A percentile compares a stretch with the other conserved stretches of the same genome.
Conservation (phyloP, 2,888 invertebrate species). For the Oligia fasciuncula region DNA sequence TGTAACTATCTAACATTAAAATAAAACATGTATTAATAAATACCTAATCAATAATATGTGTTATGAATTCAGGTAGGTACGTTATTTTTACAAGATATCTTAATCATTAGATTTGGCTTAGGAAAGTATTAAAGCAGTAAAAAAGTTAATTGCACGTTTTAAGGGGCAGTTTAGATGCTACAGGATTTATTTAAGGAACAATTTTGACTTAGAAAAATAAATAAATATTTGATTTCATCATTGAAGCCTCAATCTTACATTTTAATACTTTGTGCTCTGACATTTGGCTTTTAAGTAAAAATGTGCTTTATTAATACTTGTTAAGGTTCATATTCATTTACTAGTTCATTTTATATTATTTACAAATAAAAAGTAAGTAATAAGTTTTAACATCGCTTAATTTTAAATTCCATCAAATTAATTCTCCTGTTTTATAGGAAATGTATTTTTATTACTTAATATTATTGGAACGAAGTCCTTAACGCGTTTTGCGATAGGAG, state of each 20-base stretch:
- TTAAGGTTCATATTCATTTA: conserved; percentile 8
- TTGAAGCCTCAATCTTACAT: not conserved
- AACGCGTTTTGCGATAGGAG: not conserved
- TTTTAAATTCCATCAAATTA: conserved; percentile 16
- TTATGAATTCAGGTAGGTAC: not conserved
- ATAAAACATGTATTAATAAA: not conserved
- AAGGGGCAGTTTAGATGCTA: not conserved
- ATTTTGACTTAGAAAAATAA: conserved; percentile 9
- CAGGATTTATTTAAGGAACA: not conserved
- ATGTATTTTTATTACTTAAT: not conserved
- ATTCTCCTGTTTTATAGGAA: conserved; percentile 4
- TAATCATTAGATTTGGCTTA: conserved; percentile 8
- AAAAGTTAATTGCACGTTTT: conserved; percentile 15
- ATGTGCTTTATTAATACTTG: conserved; percentile 25
- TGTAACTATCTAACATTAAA: not conserved
- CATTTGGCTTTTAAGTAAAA: conserved; percentile 14
- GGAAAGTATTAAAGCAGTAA: conserved; percentile 20
- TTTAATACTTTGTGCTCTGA: conserved; percentile 30
- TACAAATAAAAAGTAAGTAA: conserved; percentile 2
- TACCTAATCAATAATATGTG: not conserved
- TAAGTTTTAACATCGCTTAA: not conserved
- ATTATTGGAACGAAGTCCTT: not conserved
- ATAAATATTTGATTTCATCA: not conserved
- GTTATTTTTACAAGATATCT: conserved; percentile 1
- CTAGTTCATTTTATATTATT: conserved; percentile 1